Evolutionary conservation across 2,113 vertebrate species (phyloP).

Genomic region (Arothron firmamentum): DNA sequence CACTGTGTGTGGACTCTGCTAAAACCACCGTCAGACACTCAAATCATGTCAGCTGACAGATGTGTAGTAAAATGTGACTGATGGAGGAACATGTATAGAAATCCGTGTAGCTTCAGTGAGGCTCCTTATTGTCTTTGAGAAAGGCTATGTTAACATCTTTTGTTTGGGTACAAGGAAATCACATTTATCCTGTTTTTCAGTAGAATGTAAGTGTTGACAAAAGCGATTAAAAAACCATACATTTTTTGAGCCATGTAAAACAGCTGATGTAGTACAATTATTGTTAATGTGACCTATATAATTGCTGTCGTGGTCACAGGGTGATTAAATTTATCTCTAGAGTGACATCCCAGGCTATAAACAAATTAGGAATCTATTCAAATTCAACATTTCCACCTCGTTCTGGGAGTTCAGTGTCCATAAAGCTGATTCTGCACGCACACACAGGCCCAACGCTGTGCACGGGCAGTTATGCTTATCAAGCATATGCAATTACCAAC

Average conservation of each 20-base stretch:
- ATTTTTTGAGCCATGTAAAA: not conserved
- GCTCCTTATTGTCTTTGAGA: constrained; percentile 9
- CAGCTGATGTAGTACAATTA: not conserved
- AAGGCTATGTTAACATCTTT: not conserved
- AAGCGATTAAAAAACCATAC: not conserved
- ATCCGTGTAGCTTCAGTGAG: constrained; percentile 1
- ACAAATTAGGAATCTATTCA: constrained; percentile 39
- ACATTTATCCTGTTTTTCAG: constrained; percentile 28
- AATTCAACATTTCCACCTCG: constrained; percentile 21
- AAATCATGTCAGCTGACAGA: constrained; percentile 20
- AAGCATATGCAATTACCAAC: constrained; percentile 63
- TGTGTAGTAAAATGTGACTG: constrained; percentile 45
- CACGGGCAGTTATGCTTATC: constrained; percentile 57
- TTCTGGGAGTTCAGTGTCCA: constrained; percentile 42
- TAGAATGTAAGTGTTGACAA: not conserved
- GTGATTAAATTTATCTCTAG: constrained; percentile 13
- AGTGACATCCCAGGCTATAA: constrained; percentile 30
- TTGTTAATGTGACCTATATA: not conserved
- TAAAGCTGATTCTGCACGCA: constrained; percentile 28
- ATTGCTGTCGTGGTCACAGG: constrained; percentile 13
- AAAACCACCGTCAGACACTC: too few species aligned
- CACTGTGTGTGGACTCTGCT: too few species aligned
- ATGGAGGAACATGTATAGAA: too few species aligned
- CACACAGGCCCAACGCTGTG: constrained; percentile 3
- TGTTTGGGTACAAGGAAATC: constrained; percentile 31